Base-by-base conservation (phyloP, 2,113 vertebrate genomes). In the Jacana jacana region DNA sequence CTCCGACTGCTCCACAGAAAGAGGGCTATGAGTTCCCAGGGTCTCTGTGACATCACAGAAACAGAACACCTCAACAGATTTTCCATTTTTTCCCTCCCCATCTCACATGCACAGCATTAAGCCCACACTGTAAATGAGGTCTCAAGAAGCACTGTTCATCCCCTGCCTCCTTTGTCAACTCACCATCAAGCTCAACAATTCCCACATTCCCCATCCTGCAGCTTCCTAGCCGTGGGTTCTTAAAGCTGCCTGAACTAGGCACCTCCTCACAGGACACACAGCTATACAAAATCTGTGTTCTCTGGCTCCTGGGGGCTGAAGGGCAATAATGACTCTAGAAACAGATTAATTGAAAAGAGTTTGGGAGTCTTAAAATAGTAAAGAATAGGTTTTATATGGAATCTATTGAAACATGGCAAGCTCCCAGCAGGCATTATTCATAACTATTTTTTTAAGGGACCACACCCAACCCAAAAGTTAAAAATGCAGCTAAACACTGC, bases 401-500 rank as follows among this genome's bases (percentile, higher is more conserved):
- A 97, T 97, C 93, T 95, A 95, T 93, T 98, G 73, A 95, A 96
- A 92, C 48, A 97, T 97, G 97, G 98, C 97, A 98, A 97, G 95
- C 97, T 97, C 97, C 97, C 98, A 98, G 95, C 33, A 97, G 94
- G 95, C 97, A 96, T 98, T 98, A 98, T 98, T 98, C 97, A 98
- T 96, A 97, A 97, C 93, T 97, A 95, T 96, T 98, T 97, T 95
- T 96, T 98, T 98, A 97, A 98, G 97, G 95, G 80, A 97, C 97
- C 97, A 98, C 97, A 98, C 97, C 98, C 97, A 98, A 97, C 51
- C 80, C 86, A 76, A 98, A 96, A 91, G 95, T 97, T 97, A 92
- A 96, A 97, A 95, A 83, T 93, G 96, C 86, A 68, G 81, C 95
- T 97, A 97, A 94, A 95, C 89, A 95, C 70, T 94, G 94, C 95